Percentiles rank a stretch among this genome's conserved stretches.
phyloP scores from a whole-genome alignment of 2,113 vertebrate genomes.

The Toxostoma redivivum region DNA sequence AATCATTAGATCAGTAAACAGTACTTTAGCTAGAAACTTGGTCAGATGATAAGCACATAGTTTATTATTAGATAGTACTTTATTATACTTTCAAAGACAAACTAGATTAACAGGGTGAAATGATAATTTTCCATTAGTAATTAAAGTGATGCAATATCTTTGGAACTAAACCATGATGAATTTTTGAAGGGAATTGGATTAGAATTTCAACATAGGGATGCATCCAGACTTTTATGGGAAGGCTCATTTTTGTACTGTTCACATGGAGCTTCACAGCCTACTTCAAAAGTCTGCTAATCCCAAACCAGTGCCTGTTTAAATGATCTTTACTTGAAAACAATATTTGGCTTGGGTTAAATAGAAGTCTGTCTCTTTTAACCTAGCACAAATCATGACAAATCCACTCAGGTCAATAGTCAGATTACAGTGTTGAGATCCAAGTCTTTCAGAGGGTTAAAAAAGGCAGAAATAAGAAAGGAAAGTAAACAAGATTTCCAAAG shows the following conservation, averaged over 20 bases:
- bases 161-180: background rate
- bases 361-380: background rate
- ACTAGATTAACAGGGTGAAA: constrained; percentile 35
- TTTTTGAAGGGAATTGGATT: background rate
- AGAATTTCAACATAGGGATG: background rate
- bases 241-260: background rate
- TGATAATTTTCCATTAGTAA: constrained; percentile 18
- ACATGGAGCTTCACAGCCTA: background rate
- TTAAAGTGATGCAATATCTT: constrained; percentile 33
- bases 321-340: background rate
- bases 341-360: background rate
- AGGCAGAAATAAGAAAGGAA: background rate
- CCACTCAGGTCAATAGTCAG: background rate
- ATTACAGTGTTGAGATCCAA: background rate
- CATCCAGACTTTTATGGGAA: background rate
- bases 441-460: background rate
- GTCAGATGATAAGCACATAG: constrained; percentile 45
- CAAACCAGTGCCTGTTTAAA: background rate
- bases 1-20: constrained; percentile 50
- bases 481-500: background rate
- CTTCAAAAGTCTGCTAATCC: background rate
- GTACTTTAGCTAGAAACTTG: constrained; percentile 42
- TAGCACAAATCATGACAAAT: background rate
- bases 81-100: constrained; percentile 53
- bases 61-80: constrained; percentile 50